Evolutionary conservation across 1,140 invertebrate genomes (phyloP).

Genomic region (Mya arenaria): DNA sequence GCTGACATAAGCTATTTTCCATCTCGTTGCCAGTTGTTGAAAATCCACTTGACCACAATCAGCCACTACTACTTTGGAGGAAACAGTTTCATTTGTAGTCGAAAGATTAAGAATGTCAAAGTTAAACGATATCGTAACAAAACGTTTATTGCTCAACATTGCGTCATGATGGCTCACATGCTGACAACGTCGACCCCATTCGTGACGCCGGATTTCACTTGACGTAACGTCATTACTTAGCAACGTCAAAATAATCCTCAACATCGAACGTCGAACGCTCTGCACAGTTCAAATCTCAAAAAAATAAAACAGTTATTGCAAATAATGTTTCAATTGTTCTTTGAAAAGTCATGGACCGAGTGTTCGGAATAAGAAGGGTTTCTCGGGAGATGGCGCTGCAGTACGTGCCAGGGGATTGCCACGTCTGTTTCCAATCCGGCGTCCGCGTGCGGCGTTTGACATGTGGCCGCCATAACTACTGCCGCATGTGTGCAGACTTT

Average conservation of each 20-base stretch:
- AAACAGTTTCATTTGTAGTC: too few species aligned
- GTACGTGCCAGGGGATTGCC: slow-evolving; percentile 15
- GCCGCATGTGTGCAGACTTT: slow-evolving; percentile 23
- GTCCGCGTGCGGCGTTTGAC: background rate
- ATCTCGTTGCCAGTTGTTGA: too few species aligned
- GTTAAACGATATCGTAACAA: too few species aligned
- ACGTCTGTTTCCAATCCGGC: slow-evolving; percentile 11
- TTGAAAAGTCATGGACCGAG: background rate
- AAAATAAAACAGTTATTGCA: background rate
- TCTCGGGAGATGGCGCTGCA: background rate
- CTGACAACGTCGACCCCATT: background rate
- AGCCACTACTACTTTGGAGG: too few species aligned
- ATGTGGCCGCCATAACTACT: slow-evolving; percentile 35
- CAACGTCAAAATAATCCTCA: slow-evolving; percentile 1
- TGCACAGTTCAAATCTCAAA: background rate
- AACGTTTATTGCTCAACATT: too few species aligned
- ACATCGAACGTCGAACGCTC: too few species aligned
- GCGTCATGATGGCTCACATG: too few species aligned
- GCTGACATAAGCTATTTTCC: too few species aligned
- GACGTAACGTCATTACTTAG: background rate
- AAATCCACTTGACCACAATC: too few species aligned
- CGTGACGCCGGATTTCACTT: background rate
- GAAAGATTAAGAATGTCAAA: too few species aligned
- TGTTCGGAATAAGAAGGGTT: background rate
- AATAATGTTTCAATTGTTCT: background rate